Conservation (phyloP, 2,888 invertebrate species). For the Volucella inanis region DNA sequence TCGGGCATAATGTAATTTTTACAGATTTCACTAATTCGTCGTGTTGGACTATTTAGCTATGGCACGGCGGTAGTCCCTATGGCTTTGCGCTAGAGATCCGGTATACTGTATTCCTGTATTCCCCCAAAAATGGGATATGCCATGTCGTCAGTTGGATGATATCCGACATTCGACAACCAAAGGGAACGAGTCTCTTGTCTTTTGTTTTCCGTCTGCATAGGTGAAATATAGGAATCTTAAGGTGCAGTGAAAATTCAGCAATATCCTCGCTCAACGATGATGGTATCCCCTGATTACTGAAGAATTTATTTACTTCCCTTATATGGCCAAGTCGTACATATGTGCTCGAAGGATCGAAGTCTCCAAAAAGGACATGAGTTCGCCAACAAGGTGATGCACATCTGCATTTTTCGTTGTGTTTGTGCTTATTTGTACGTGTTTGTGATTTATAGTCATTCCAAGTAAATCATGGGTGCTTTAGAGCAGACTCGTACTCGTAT, state of each 20-base stretch:
- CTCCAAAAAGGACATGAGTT: slow-evolving; percentile 51
- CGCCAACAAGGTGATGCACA: background rate
- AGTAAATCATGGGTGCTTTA: slow-evolving; percentile 69
- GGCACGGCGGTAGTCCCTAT: slow-evolving; percentile 36
- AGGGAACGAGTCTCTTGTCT: slow-evolving; percentile 6
- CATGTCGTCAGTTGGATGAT: slow-evolving; percentile 5
- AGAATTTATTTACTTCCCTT: slow-evolving; percentile 73
- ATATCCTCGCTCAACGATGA: slow-evolving; percentile 57
- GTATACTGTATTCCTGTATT: background rate
- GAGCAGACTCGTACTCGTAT: slow-evolving; percentile 44
- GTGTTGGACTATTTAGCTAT: slow-evolving; percentile 44
- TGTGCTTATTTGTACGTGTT: slow-evolving; percentile 19
- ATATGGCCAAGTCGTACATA: slow-evolving; percentile 45
- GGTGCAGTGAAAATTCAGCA: slow-evolving; percentile 43
- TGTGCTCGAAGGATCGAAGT: slow-evolving; percentile 48
- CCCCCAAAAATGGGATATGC: slow-evolving; percentile 66
- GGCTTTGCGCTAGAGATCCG: slow-evolving; percentile 19
- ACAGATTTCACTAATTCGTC: slow-evolving; percentile 61
- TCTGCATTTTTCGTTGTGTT: background rate
- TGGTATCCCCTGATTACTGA: slow-evolving; percentile 70
- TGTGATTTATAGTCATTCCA: slow-evolving; percentile 5
- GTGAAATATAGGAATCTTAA: slow-evolving; percentile 59
- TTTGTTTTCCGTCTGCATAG: slow-evolving; percentile 36
- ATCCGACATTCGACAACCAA: slow-evolving; percentile 11
- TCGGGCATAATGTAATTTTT: slow-evolving; percentile 56